Evolutionary conservation across 2,888 invertebrate species (phyloP), one percentile per base, ranked within the genome.

Genomic region (Alcis repandata): DNA sequence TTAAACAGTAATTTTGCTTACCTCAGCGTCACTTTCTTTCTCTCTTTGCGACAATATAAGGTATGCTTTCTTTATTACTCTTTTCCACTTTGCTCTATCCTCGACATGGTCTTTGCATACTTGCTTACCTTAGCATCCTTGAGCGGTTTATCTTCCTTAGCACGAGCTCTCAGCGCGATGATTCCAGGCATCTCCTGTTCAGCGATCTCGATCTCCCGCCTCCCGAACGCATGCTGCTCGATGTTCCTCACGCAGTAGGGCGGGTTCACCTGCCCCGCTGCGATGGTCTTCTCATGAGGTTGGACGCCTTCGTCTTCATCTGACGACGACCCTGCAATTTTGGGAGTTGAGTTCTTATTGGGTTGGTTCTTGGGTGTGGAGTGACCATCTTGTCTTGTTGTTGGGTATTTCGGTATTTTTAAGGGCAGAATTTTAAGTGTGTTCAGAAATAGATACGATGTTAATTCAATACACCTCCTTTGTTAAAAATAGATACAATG

Each of bases 101-200:
- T n/a, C n/a, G n/a, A n/a, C n/a, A n/a, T n/a, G n/a, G n/a, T n/a
- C n/a, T n/a, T n/a, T n/a, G n/a, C n/a, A n/a, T n/a, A n/a, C n/a
- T n/a, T n/a, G n/a, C 70, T 62, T 70, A 95, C 95, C 93, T 98
- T 98, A 11, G 99, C 99, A 86, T 98, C 98, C 86, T 97, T 97
- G 75, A 99, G 87, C 0, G 99, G 99, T 82, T 98, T 98, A 82
- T 99, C 99, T 60, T 98, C 98, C 58, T 96, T 95, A 0, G 99
- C 99, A 68, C 99, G 94, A 78, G 98, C 97, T 57, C 99, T 94
- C 73, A 99, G 90, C 1, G 99, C 98, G 96, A 99, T 98, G 67
- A 99, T 98, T 0, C 99, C 99, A 0, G 99, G 98, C 99, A 99
- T 99, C 94, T 99, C 99, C 93, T 99, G 99, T 84, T 99, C 99